Percentiles rank a stretch among this genome's conserved stretches.
Conservation (phyloP, 2,797 vertebrate species). For the Mormyrus hasselquistii region DNA sequence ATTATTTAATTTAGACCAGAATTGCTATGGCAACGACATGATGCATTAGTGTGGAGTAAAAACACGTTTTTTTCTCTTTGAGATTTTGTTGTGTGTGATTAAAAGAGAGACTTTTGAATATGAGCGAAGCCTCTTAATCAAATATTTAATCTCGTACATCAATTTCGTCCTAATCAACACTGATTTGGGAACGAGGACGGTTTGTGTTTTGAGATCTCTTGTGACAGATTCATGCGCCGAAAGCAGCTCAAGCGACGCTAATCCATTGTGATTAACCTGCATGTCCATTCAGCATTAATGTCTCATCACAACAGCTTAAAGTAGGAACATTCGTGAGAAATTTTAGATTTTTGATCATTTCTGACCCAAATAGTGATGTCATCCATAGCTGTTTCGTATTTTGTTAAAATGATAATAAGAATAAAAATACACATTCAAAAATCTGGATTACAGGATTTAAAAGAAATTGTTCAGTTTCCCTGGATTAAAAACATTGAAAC, state of each 20-base stretch:
- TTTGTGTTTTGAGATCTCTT: background rate
- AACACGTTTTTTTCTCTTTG: background rate
- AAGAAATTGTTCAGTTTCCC: constrained; percentile 50
- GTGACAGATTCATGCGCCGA: background rate
- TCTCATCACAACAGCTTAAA: background rate
- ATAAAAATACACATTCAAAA: constrained; percentile 43
- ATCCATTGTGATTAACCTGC: background rate
- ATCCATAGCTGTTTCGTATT: constrained; percentile 49
- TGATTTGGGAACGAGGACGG: constrained; percentile 45
- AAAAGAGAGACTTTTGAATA: background rate
- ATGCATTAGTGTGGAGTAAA: background rate
- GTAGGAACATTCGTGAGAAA: background rate
- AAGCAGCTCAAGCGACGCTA: background rate
- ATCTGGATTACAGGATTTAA: constrained; percentile 63
- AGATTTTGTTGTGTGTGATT: background rate
- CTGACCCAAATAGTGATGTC: constrained; percentile 48
- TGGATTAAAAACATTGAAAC: constrained; percentile 49
- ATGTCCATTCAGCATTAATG: background rate
- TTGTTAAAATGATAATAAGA: constrained; percentile 31
- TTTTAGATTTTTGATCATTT: constrained; percentile 38
- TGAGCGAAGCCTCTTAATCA: constrained; percentile 51
- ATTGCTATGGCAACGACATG: background rate
- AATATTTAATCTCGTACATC: constrained; percentile 53
- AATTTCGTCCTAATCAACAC: constrained; percentile 58
- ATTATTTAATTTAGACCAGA: background rate